Percentiles rank a stretch among this genome's conserved stretches.
Evolutionary conservation across 1,140 invertebrate genomes (phyloP).

Genomic region (Eurosta solidaginis): DNA sequence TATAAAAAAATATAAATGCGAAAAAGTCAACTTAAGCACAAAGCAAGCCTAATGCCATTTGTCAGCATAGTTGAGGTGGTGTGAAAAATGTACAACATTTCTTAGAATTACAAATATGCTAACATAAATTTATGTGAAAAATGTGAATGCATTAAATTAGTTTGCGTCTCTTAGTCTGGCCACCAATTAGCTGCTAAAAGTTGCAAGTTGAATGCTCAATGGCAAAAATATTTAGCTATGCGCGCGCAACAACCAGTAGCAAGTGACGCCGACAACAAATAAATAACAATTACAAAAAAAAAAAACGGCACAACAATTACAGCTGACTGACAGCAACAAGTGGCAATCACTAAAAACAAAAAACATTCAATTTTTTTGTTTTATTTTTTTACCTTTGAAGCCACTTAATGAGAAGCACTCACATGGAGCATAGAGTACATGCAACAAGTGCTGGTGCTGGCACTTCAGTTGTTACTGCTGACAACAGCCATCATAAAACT

Average conservation of each 20-base stretch:
- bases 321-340: not conserved
- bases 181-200: conserved; percentile 15
- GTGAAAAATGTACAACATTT: conserved; percentile 17
- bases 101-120: not conserved
- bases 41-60: not conserved
- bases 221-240: not conserved
- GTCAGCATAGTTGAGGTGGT: too few species aligned
- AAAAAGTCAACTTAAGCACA: not conserved
- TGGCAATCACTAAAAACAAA: conserved; percentile 2
- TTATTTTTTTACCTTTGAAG: not conserved
- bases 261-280: not conserved
- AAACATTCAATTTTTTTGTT: not conserved
- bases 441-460: conserved; percentile 31
- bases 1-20: not conserved
- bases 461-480: conserved; percentile 34
- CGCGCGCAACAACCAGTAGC: not conserved
- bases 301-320: conserved; percentile 23
- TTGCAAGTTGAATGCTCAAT: conserved; percentile 6
- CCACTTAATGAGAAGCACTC: conserved; percentile 22
- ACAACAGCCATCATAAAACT: conserved; percentile 35
- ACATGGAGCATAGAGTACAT: conserved; percentile 35
- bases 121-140: not conserved
- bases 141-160: conserved; percentile 24
- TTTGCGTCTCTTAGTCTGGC: conserved; percentile 25
- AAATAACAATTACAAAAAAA: too few species aligned